phyloP scores from a whole-genome alignment of 2,797 vertebrate genomes.

The Hydrophis major region DNA sequence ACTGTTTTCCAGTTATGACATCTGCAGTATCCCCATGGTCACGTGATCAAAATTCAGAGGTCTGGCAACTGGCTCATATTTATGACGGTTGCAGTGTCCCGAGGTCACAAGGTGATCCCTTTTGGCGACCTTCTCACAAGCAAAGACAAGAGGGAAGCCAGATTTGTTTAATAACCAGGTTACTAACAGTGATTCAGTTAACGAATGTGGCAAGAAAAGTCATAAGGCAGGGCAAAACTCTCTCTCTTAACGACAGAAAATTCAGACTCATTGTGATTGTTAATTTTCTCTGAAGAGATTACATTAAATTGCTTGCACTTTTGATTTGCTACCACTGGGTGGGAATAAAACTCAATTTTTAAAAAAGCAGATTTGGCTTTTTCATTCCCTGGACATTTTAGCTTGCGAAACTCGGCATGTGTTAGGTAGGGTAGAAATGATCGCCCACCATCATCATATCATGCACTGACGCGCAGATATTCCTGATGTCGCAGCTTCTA shows the following conservation, averaged over 20 bases:
- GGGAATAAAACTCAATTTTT: neutral
- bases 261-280: neutral
- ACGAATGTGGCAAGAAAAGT: neutral
- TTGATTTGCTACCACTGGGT: neutral
- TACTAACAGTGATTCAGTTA: neutral
- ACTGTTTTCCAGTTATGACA: neutral
- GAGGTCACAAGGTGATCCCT: too few relatives aligned
- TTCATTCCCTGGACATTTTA: too few relatives aligned
- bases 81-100: neutral
- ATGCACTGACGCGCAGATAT: neutral
- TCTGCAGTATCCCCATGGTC: neutral
- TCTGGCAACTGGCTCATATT: neutral
- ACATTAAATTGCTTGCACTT: neutral
- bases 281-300: neutral
- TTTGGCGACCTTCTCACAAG: too few relatives aligned
- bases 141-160: too few relatives aligned
- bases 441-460: neutral
- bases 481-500: neutral
- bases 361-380: neutral
- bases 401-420: neutral
- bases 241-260: neutral
- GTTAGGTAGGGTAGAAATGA: neutral
- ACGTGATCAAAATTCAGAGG: neutral
- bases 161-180: neutral
- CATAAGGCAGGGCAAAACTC: neutral